Conservation (phyloP, 2,888 invertebrate genomes). For the Catocala fraxini region DNA sequence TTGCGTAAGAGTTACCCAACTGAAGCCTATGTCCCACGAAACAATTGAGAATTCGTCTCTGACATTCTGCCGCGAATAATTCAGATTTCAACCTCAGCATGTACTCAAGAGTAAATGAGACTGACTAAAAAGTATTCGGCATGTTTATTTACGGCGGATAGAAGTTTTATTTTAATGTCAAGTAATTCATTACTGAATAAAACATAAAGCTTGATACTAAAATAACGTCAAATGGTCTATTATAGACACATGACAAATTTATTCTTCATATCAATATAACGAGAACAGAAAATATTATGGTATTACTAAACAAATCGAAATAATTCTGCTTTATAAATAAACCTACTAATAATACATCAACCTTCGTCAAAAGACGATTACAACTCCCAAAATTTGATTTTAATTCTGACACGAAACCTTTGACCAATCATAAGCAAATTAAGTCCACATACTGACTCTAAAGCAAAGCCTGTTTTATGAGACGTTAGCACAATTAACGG, state of each 20-base stretch:
- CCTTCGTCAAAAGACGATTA: background rate
- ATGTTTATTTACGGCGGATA: no score
- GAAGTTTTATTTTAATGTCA: no score
- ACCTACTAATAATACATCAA: background rate
- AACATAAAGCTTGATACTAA: no score
- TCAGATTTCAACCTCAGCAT: conserved; percentile 15
- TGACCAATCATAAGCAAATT: conserved; percentile 26
- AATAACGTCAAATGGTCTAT: background rate
- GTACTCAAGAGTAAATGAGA: no score
- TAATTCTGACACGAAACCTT: conserved; percentile 11
- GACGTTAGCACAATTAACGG: conserved; percentile 56
- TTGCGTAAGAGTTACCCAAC: conserved; percentile 56
- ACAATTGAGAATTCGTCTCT: conserved; percentile 44
- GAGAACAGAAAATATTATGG: background rate
- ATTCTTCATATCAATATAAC: background rate
- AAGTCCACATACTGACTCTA: conserved; percentile 23
- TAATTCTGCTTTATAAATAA: background rate
- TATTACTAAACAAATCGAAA: background rate
- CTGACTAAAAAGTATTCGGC: no score
- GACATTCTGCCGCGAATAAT: conserved; percentile 29
- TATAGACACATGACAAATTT: background rate
- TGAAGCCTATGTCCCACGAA: conserved; percentile 46
- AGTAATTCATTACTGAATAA: no score
- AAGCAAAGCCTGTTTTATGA: conserved; percentile 42
- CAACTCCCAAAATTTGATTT: conserved; percentile 5